Base-by-base conservation (phyloP, 2,113 vertebrate genomes). In the Cheilinus undulatus region DNA sequence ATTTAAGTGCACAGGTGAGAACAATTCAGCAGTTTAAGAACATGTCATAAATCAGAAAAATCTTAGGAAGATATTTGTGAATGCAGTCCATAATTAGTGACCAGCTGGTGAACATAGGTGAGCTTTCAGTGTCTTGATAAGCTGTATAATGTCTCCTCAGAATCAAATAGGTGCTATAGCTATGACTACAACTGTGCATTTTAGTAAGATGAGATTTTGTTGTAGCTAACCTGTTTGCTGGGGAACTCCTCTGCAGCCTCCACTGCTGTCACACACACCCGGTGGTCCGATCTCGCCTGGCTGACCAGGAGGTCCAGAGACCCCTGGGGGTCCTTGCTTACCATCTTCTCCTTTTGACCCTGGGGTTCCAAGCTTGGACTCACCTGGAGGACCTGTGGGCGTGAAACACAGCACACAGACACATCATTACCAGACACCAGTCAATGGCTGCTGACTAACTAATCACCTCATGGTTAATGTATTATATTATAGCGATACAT, bases 201-300 rank as follows among this genome's bases (percentile, higher is more conserved):
- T 30, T 15, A 28, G 23, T 12, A 7, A 15, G 3, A 20, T 1
- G 7, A 46, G 1, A 11, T n/a, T 17, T 57, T 6, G 5, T 23
- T 12, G 36, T 7, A 20, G 26, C 84, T 65, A 6, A 92, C 90
- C 92, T 86, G 86, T 73, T 72, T 86, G 78, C 49, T 72, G 79
- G 12, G 73, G 65, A 70, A 36, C 38, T 12, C 63, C 78, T 0
- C 91, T 90, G 62, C 96, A 97, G 27, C 94, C 94, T 71, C 90
- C 93, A 61, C 92, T 95, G 84, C 73, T 69, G 74, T 96, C 94
- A 82, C 96, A 97, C 3, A 77, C 83, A 3, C 95, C 96, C 0
- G 93, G 80, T 3, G 90, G 89, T 13, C 95, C 96, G 11, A 93
- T 30, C 73, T 95, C 94, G 19, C 95, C 96, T 4, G 78, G 80